A percentile compares a stretch with the other conserved stretches of the same genome.
Evolutionary conservation across 2,113 vertebrate genomes (phyloP).

Genomic region (Mormyrus lacerda): DNA sequence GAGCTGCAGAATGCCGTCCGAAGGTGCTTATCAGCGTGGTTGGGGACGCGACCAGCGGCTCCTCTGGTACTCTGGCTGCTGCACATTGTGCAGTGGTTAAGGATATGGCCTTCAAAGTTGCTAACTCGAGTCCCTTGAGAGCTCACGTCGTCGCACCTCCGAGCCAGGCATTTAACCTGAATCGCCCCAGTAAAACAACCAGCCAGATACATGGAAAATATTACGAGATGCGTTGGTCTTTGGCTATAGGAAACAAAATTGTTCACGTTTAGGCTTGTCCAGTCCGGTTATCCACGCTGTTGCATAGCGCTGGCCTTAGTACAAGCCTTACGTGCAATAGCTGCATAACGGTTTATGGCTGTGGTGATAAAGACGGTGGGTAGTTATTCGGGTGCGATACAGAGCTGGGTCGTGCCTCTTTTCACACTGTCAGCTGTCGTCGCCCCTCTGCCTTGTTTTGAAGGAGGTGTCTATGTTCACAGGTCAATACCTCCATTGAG

Average conservation of each 20-base stretch:
- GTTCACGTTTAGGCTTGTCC: not conserved
- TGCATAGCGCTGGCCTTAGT: not conserved
- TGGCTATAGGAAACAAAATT: not conserved
- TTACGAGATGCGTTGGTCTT: not conserved
- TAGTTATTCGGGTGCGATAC: not conserved
- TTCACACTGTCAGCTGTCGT: not conserved
- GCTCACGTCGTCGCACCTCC: not conserved
- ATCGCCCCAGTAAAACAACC: not conserved
- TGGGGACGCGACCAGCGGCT: too few species aligned
- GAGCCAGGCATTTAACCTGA: not conserved
- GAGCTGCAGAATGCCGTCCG: not conserved
- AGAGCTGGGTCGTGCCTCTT: not conserved
- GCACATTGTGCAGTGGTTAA: not conserved
- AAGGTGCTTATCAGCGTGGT: not conserved
- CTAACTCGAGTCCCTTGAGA: not conserved
- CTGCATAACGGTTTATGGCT: not conserved
- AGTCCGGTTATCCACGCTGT: not conserved
- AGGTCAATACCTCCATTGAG: conserved; percentile 12
- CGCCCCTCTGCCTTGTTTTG: not conserved
- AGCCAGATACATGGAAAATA: not conserved
- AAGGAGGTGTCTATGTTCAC: conserved; percentile 4
- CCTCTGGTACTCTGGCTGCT: not conserved
- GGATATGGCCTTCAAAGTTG: not conserved
- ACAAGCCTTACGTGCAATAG: not conserved
- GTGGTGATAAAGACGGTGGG: not conserved